A percentile compares a stretch with the other conserved stretches of the same genome.
Evolutionary conservation across 2,113 vertebrate genomes (phyloP).

Genomic region (Mionectes macconnelli): DNA sequence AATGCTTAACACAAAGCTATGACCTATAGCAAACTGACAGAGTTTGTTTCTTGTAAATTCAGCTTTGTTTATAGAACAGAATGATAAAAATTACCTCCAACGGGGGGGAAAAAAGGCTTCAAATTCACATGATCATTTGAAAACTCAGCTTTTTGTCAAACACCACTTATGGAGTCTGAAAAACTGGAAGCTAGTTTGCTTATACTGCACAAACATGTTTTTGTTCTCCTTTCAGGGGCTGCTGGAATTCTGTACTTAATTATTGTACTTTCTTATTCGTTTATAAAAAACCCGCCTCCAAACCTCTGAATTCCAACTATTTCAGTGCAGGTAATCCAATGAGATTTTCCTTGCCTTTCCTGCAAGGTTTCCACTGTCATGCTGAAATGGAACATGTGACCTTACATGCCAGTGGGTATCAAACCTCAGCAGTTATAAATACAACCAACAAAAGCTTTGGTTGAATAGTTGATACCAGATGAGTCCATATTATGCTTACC

Average conservation of each 20-base stretch:
- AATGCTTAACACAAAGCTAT: not conserved
- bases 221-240: not conserved
- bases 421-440: not conserved
- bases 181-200: not conserved
- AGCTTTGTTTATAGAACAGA: not conserved
- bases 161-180: not conserved
- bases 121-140: not conserved
- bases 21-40: not conserved
- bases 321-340: not conserved
- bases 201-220: not conserved
- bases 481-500: not conserved
- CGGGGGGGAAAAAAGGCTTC: rapidly evolving
- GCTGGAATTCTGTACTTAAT: not conserved
- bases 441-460: rapidly evolving
- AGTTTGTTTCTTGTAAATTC: not conserved
- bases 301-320: not conserved
- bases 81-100: not conserved
- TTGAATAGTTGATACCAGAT: not conserved
- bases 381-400: not conserved
- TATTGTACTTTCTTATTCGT: not conserved
- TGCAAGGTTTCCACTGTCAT: not conserved
- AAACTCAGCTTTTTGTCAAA: not conserved
- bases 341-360: not conserved
- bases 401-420: not conserved
- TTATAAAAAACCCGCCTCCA: not conserved